Conservation (phyloP, 2,113 vertebrate genomes). For the Plestiodon gilberti region DNA sequence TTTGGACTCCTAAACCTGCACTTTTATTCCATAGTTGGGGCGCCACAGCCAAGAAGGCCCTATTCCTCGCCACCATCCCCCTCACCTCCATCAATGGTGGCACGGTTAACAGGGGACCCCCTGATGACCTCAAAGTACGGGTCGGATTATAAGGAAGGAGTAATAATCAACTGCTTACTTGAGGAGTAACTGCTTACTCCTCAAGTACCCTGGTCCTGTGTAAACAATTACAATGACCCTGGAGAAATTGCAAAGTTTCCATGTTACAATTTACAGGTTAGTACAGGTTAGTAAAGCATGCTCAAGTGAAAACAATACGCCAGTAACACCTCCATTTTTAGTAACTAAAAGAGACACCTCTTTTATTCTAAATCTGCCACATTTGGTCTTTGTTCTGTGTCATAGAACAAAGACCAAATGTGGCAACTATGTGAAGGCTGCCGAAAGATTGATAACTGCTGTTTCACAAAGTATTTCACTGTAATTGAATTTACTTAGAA, state of each 20-base stretch:
- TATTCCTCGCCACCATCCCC: no score
- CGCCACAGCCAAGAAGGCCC: no score
- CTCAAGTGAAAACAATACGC: slow-evolving; percentile 19
- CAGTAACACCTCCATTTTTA: slow-evolving; percentile 2
- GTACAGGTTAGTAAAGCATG: slow-evolving; percentile 7
- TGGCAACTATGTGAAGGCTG: background rate
- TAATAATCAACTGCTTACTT: background rate
- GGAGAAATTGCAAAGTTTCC: no score
- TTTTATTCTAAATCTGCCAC: slow-evolving; percentile 12
- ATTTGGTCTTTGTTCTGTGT: slow-evolving; percentile 16
- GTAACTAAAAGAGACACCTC: slow-evolving; percentile 6
- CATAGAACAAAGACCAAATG: no score
- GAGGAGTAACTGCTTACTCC: no score
- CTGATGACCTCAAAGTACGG: no score
- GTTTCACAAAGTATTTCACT: slow-evolving; percentile 11
- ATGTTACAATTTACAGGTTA: background rate
- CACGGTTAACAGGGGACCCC: no score
- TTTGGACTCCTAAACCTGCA: background rate
- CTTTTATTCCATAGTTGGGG: background rate
- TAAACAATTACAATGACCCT: no score
- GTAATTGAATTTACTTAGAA: background rate
- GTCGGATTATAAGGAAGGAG: background rate
- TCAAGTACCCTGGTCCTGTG: no score
- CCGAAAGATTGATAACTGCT: slow-evolving; percentile 30
- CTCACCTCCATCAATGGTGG: no score